phyloP scores from a whole-genome alignment of 2,113 vertebrate species.

The Hemichromis elongatus region DNA sequence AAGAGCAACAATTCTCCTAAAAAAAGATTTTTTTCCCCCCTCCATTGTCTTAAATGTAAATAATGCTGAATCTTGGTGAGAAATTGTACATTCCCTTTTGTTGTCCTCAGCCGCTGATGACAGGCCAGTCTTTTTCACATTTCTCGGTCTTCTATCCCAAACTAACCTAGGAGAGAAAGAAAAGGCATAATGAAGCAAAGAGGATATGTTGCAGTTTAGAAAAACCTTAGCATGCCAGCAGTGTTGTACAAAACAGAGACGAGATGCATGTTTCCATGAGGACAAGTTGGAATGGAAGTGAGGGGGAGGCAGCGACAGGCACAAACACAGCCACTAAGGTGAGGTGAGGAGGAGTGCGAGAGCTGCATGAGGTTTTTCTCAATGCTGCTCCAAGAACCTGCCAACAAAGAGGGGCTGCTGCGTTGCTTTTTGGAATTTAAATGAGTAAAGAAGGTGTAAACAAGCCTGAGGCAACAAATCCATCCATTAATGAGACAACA shows the following conservation, averaged over 20 bases:
- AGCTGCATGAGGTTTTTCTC: background rate
- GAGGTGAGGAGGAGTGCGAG: constrained; percentile 2
- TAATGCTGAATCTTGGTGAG: constrained; percentile 50
- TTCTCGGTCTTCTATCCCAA: constrained; percentile 21
- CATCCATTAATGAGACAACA: background rate
- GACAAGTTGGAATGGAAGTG: background rate
- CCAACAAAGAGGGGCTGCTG: background rate
- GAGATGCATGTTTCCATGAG: constrained; percentile 21
- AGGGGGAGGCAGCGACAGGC: background rate
- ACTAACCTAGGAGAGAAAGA: constrained; percentile 16
- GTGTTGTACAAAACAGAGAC: background rate
- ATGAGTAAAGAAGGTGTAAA: background rate
- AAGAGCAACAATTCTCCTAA: constrained; percentile 42
- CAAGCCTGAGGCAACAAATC: background rate
- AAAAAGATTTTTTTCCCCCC: constrained; percentile 15
- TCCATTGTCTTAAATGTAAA: constrained; percentile 55
- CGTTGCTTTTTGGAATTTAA: background rate
- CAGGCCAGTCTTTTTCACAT: constrained; percentile 24
- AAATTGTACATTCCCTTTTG: constrained; percentile 70
- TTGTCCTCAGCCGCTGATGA: constrained; percentile 24
- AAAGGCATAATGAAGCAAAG: background rate
- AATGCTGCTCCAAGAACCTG: background rate
- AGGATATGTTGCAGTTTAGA: background rate
- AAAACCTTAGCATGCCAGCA: background rate
- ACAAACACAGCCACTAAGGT: background rate